Conservation (phyloP, 2,113 vertebrate genomes). For the Sitta europaea region DNA sequence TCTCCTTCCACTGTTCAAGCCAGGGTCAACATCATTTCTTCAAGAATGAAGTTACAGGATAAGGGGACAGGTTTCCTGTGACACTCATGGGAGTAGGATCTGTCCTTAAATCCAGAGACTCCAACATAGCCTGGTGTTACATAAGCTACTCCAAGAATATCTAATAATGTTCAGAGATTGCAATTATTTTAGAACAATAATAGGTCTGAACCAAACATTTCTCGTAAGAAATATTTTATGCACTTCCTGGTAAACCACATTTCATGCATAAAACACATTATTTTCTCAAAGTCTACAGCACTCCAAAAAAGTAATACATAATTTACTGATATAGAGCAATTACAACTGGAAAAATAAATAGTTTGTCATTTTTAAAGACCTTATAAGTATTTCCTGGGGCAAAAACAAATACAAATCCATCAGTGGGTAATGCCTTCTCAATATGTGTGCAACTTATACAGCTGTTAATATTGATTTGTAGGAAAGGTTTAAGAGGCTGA, state of each 20-base stretch:
- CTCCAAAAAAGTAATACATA: conserved; percentile 29
- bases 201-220: not conserved
- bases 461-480: conserved; percentile 68
- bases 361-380: conserved; percentile 51
- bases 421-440: conserved; percentile 55
- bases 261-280: not conserved
- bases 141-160: not conserved
- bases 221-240: not conserved
- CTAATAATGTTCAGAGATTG: not conserved
- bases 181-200: not conserved
- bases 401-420: conserved; percentile 66
- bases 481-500: conserved; percentile 51
- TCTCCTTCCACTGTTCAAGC: not conserved
- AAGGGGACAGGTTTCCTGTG: not conserved
- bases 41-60: not conserved
- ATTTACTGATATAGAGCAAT: conserved; percentile 43
- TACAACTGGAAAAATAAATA: conserved; percentile 43
- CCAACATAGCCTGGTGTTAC: not conserved
- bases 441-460: conserved; percentile 42
- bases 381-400: conserved; percentile 57
- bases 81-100: not conserved
- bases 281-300: not conserved
- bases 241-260: not conserved
- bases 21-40: not conserved
- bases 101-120: not conserved